These are phyloP conservation scores for Parotocinclus haroldoi DNA, from an alignment of 2,797 vertebrate genomes.

Conservation along the genomic window DNA sequence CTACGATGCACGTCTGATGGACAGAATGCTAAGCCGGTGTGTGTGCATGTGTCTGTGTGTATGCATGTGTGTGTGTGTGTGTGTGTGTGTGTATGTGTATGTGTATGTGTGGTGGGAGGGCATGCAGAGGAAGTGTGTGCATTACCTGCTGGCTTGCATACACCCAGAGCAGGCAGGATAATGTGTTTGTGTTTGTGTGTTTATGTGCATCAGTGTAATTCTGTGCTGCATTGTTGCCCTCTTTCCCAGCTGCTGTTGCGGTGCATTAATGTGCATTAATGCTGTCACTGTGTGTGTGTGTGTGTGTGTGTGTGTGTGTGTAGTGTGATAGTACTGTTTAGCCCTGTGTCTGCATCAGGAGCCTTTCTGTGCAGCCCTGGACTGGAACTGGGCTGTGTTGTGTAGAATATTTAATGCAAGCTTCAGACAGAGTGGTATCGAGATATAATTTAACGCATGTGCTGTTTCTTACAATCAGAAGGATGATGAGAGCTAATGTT, in stretches of 20 bases:
- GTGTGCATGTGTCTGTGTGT: slow-evolving; percentile 30
- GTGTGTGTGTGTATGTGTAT: slow-evolving; percentile 9
- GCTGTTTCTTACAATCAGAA: too few species aligned
- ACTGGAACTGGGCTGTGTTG: too few species aligned
- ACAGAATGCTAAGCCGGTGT: slow-evolving; percentile 53
- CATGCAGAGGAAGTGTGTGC: slow-evolving; percentile 17
- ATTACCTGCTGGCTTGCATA: slow-evolving; percentile 20
- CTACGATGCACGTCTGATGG: slow-evolving; percentile 54
- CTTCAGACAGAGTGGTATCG: too few species aligned
- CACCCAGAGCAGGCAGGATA: slow-evolving; percentile 14
- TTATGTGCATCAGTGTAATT: background rate
- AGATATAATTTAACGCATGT: too few species aligned
- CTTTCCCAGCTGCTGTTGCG: background rate
- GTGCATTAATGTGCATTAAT: background rate
- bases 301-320: too few species aligned
- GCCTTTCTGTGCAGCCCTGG: too few species aligned
- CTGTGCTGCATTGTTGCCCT: background rate
- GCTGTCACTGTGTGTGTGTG: background rate
- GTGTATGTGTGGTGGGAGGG: background rate
- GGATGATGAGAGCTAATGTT: too few species aligned
- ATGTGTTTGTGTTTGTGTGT: slow-evolving; percentile 2
- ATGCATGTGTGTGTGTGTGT: slow-evolving; percentile 33
- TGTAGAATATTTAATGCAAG: too few species aligned
- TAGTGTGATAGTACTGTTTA: background rate
- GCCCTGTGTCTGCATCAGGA: background rate